These are phyloP conservation scores for Gephyroberyx darwinii DNA, from an alignment of 2,797 vertebrate species.

Conservation along the genomic window DNA sequence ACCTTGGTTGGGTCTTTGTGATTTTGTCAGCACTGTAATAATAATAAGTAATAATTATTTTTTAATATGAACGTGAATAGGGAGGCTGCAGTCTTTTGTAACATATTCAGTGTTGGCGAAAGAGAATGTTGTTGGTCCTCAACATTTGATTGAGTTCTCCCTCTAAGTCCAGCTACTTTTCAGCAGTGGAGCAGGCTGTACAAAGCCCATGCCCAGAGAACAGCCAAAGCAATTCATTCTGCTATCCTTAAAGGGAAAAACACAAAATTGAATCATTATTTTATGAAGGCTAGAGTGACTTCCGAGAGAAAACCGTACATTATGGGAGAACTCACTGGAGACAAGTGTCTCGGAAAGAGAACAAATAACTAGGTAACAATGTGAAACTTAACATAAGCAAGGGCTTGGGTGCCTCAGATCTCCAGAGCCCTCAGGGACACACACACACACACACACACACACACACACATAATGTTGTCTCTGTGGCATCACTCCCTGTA, in stretches of 20 bases:
- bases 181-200: conserved; percentile 25
- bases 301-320: no score
- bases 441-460: no score
- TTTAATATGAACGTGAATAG: conserved; percentile 5
- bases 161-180: conserved; percentile 15
- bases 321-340: no score
- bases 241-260: not conserved
- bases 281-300: not conserved
- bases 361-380: no score
- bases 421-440: no score
- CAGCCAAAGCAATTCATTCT: not conserved
- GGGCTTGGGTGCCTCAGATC: no score
- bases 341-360: no score
- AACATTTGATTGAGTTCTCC: conserved; percentile 16
- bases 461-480: no score
- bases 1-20: conserved; percentile 28
- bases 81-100: not conserved
- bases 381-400: no score
- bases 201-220: conserved; percentile 32
- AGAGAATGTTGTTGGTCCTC: conserved; percentile 1
- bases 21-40: conserved; percentile 3
- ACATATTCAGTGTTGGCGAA: not conserved
- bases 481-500: no score
- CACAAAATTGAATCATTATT: not conserved
- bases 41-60: conserved; percentile 9